Percentiles rank a stretch among this genome's conserved stretches.
phyloP scores from a whole-genome alignment of 2,113 vertebrate genomes.

The Casuarius casuarius region DNA sequence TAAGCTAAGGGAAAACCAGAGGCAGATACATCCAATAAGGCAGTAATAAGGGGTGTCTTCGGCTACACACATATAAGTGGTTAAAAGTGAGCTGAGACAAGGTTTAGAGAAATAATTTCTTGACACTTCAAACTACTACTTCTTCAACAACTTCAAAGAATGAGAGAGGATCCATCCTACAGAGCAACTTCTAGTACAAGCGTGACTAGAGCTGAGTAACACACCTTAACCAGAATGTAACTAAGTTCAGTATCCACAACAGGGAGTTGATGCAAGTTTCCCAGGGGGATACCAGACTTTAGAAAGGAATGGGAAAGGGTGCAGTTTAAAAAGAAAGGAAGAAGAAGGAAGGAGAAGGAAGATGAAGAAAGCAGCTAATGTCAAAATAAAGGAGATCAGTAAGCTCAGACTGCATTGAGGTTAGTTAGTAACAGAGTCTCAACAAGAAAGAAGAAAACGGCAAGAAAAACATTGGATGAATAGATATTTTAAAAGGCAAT shows the following conservation, averaged over 20 bases:
- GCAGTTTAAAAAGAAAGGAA: background rate
- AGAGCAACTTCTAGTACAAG: background rate
- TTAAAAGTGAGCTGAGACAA: background rate
- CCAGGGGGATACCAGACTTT: background rate
- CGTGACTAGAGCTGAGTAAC: background rate
- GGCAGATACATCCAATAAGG: slow-evolving; percentile 6
- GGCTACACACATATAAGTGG: background rate
- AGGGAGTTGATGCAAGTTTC: background rate
- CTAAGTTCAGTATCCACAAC: background rate
- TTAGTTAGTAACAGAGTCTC: background rate
- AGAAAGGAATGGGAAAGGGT: background rate
- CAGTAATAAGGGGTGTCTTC: background rate
- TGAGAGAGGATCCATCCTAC: background rate
- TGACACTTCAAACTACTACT: background rate
- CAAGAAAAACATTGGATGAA: background rate
- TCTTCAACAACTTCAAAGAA: background rate
- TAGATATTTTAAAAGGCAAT: background rate
- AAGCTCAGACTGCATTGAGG: background rate
- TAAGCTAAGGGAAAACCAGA: background rate
- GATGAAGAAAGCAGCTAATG: background rate
- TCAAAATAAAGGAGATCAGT: background rate
- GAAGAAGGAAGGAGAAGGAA: background rate
- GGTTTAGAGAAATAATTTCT: background rate
- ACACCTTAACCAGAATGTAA: background rate
- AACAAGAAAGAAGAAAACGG: background rate